A percentile compares a stretch with the other conserved stretches of the same genome.
These are phyloP conservation scores for Australoheros facetus DNA, from an alignment of 2,797 vertebrate genomes.

Conservation along the genomic window DNA sequence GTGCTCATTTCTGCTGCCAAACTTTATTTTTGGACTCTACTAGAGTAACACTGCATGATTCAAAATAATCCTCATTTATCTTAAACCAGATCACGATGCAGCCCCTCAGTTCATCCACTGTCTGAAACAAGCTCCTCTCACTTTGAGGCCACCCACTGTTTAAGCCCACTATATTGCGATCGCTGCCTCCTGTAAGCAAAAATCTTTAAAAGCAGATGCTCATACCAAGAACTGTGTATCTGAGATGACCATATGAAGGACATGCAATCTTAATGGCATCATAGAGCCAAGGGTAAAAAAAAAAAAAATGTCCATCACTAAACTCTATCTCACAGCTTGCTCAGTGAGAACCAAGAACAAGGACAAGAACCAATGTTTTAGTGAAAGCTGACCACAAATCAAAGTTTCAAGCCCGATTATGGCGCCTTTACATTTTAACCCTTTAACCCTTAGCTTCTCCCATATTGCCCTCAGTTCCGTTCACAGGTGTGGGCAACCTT, in stretches of 20 bases:
- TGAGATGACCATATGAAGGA: neutral
- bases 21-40: neutral
- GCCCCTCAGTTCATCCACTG: neutral
- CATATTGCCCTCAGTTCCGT: neutral
- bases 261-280: neutral
- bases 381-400: neutral
- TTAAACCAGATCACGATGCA: neutral
- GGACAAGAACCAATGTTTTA: neutral
- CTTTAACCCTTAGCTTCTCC: neutral
- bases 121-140: neutral
- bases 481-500: fast-evolving
- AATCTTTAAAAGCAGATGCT: neutral
- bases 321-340: neutral
- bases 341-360: neutral
- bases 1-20: neutral
- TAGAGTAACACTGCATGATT: neutral
- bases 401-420: neutral
- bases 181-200: too few relatives aligned
- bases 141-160: neutral
- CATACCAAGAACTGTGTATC: neutral
- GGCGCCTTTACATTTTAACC: neutral
- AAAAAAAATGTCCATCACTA: neutral
- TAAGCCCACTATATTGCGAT: neutral
- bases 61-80: neutral
- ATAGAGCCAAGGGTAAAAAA: neutral